Base-by-base conservation (phyloP, 2,888 invertebrate species). In the Oligia latruncula region DNA sequence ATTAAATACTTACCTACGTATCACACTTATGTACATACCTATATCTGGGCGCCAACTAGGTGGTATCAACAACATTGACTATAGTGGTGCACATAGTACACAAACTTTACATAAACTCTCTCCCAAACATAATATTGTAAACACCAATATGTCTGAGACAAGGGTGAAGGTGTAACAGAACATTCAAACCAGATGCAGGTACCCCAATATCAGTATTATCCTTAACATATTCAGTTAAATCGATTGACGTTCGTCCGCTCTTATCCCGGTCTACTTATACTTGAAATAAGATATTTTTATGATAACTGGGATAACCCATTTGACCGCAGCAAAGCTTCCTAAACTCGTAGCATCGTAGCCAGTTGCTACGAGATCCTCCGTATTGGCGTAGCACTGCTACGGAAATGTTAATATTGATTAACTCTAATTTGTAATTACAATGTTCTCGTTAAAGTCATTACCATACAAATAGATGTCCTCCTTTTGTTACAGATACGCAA, bases 401-500 rank as follows among this genome's bases (percentile, higher is more conserved):
- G 60, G 55, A 65, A 76, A 79, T 76, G 66, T 78, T 80, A 76
- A 84, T 77, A 78, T 87, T 76, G 79, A 77, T 74, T 78, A 71
- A 52, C 20, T n/a, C 68, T 71, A 77, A 77, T 71, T 87, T 81
- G 70, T 68, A 70, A 77, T 85, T 78, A 72, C 46, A 80, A 80
- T 83, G 72, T 78, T 65, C 67, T 29, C 64, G 71, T 78, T 72
- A 74, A 65, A 78, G 29, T 64, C 55, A 78, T 85, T 78, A 83
- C 55, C 76, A 77, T 87, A 77, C 49, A 72, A 80, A 84, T 83
- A 75, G 46, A 87, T 72, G 66, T 72, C 74, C 72, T 85, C 75
- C 77, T 82, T 87, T 90, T 90, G 90, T 91, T 91, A 85, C 90
- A 91, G 90, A 90, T 90, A 82, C 80, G 75, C 78, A 84, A 81